Percentiles rank a stretch among this genome's conserved stretches.
Evolutionary conservation across 2,113 vertebrate species (phyloP).

Genomic region (Morone saxatilis): DNA sequence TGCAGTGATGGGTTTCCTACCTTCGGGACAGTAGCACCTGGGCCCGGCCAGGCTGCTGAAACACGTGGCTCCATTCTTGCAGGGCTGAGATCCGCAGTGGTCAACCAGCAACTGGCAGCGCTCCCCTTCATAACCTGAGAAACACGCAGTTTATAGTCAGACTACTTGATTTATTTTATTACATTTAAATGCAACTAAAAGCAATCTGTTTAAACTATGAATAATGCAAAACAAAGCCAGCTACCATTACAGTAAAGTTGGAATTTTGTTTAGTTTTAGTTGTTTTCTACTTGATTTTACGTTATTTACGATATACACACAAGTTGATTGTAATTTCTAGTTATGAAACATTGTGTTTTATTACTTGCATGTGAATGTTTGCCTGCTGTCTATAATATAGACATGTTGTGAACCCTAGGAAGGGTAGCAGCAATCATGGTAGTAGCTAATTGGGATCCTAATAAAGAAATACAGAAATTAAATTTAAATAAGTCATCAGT

Average conservation of each 20-base stretch:
- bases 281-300: not conserved
- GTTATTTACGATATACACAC: too few relatives aligned
- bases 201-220: too few relatives aligned
- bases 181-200: not conserved
- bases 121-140: slow-evolving; percentile 85
- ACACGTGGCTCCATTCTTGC: slow-evolving; percentile 93
- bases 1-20: slow-evolving; percentile 74
- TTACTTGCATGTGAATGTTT: not conserved
- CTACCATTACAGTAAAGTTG: not conserved
- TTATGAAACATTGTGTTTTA: not conserved
- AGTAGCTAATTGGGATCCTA: not conserved
- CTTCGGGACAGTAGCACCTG: slow-evolving; percentile 93
- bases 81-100: slow-evolving; percentile 91
- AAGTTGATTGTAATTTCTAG: not conserved
- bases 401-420: too few relatives aligned
- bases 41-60: slow-evolving; percentile 88
- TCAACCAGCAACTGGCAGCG: slow-evolving; percentile 93
- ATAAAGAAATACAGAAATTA: not conserved
- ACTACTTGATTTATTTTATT: not conserved
- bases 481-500: not conserved
- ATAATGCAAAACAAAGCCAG: not conserved
- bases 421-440: not conserved
- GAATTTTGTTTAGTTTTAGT: not conserved
- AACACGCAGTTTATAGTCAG: slow-evolving; percentile 7
- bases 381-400: not conserved